phyloP scores from a whole-genome alignment of 2,888 invertebrate species.

The Entomobrya multifasciata region DNA sequence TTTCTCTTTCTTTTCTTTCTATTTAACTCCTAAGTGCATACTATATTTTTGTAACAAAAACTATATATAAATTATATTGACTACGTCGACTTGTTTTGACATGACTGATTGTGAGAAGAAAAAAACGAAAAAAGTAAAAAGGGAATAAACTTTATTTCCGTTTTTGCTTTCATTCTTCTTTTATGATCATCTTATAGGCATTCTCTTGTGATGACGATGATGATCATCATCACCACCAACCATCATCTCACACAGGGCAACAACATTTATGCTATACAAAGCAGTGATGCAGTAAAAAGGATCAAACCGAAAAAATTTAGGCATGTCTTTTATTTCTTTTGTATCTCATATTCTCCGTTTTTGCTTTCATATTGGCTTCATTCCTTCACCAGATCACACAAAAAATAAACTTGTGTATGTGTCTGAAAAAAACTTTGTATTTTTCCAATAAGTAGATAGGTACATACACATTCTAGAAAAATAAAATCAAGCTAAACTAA shows the following conservation, averaged over 20 bases:
- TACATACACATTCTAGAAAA: background rate
- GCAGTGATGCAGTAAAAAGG: background rate
- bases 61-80: too few species aligned
- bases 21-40: too few species aligned
- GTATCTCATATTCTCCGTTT: background rate
- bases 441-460: constrained; percentile 1
- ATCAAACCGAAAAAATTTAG: too few species aligned
- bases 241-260: background rate
- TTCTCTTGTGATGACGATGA: too few species aligned
- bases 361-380: constrained; percentile 37
- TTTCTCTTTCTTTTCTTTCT: too few species aligned
- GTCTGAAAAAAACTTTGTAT: constrained; percentile 6
- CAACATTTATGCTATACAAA: background rate
- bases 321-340: constrained; percentile 5
- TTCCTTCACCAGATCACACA: constrained; percentile 23
- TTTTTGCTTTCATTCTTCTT: background rate
- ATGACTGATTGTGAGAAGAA: too few species aligned
- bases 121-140: background rate
- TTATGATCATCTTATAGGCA: constrained; percentile 18
- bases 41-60: too few species aligned
- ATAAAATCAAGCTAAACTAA: background rate
- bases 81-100: too few species aligned
- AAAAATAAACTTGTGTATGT: background rate
- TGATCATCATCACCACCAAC: constrained; percentile 33
- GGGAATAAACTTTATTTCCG: constrained; percentile 17